Conservation (phyloP, 2,888 invertebrate species). For the Thalpophila matura region DNA sequence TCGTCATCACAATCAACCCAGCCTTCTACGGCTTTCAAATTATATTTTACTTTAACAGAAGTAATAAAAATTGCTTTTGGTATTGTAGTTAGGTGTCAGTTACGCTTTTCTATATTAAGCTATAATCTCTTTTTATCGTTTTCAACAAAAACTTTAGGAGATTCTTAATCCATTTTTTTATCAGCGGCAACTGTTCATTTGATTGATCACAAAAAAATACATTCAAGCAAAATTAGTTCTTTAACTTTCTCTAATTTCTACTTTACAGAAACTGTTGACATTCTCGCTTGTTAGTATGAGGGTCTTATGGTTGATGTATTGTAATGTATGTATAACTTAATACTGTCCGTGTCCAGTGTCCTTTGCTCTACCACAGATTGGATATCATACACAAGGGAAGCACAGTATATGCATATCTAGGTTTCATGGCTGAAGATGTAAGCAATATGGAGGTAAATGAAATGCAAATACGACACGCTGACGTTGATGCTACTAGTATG, state of each 20-base stretch:
- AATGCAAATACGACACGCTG: conserved; percentile 50
- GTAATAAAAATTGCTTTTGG: conserved; percentile 20
- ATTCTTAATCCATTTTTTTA: conserved; percentile 9
- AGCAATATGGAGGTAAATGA: conserved; percentile 47
- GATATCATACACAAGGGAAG: conserved; percentile 1
- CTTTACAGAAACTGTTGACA: not conserved
- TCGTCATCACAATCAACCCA: conserved; percentile 40
- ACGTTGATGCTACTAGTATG: conserved; percentile 26
- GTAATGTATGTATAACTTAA: conserved; percentile 31
- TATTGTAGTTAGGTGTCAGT: conserved; percentile 23
- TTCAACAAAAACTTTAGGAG: conserved; percentile 18
- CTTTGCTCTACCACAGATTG: conserved; percentile 33
- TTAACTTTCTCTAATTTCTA: conserved; percentile 8
- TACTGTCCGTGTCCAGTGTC: too few species aligned
- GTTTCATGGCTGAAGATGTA: conserved; percentile 29
- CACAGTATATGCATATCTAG: conserved; percentile 36
- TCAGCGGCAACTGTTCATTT: conserved; percentile 7
- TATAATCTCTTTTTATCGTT: conserved; percentile 28
- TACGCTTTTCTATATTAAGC: conserved; percentile 33
- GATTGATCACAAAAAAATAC: conserved; percentile 10
- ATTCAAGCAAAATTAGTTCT: conserved; percentile 1
- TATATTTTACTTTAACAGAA: conserved; percentile 26
- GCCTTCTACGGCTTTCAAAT: conserved; percentile 40
- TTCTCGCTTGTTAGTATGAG: not conserved
- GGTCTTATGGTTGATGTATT: conserved; percentile 8